Evolutionary conservation across 2,797 vertebrate species (phyloP), one percentile per base, ranked within the genome.

Genomic region (Pangasius krempfi): DNA sequence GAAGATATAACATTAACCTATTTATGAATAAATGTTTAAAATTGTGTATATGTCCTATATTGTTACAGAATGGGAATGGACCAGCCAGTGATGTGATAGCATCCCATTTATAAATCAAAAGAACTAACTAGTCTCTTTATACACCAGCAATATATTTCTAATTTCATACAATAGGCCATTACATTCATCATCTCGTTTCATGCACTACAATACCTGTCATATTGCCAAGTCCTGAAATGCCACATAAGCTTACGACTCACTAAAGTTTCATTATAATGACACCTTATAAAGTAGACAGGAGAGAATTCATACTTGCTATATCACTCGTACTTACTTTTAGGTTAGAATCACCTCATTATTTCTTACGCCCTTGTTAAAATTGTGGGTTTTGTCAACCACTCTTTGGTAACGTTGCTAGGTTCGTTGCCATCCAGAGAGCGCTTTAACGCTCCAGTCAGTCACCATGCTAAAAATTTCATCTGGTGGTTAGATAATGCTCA

Each of bases 401-500:
- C 78, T 58, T 85, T 75, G n/a, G 75, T 90, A 90, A 90, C 16
- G 88, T 90, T 92, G 91, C 92, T 91, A 14, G 62, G 62, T 92
- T 91, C 89, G 90, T 92, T 89, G 91, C 91, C 94, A 94, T 94
- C 94, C 92, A 90, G 79, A 92, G 91, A 92, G 92, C 93, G 93
- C 91, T 94, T 93, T 93, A 84, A 85, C 64, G 37, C 47, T 54
- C 47, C 66, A 72, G 94, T 96, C 95, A 94, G 94, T 93, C 92
- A 92, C 93, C 92, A 92, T 91, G 91, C 93, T 96, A 87, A 95
- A 95, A 95, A 47, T 94, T 95, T 96, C 47, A 95, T 95, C 92
- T 92, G 93, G 94, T 94, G 94, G 94, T 96, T 96, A 96, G 95
- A 95, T 96, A 95, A 95, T 95, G 94, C 95, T 95, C 94, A 93